Conservation (phyloP, 2,888 invertebrate genomes). For the Phalera bucephala region DNA sequence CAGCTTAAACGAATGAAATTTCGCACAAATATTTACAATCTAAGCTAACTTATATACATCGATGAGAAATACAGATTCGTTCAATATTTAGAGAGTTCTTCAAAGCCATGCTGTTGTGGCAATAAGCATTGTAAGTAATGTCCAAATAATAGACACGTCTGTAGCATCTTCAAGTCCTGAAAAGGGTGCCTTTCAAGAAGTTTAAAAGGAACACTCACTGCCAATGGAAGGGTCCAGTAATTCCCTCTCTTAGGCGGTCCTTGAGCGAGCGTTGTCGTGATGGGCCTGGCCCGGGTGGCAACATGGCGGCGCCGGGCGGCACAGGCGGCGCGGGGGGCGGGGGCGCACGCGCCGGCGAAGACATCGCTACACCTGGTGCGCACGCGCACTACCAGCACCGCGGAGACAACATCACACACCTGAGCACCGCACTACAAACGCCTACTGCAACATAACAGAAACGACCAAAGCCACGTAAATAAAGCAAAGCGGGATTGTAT, state of each 20-base stretch:
- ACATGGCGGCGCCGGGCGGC: conserved; percentile 71
- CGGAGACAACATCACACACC: conserved; percentile 63
- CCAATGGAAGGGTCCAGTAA: conserved; percentile 90
- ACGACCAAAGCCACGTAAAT: conserved; percentile 77
- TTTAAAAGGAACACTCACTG: conserved; percentile 85
- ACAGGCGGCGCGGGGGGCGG: conserved; percentile 40
- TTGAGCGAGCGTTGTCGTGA: conserved; percentile 90
- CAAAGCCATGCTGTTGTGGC: background rate
- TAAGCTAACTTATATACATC: background rate
- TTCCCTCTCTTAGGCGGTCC: conserved; percentile 90
- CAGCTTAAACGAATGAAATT: background rate
- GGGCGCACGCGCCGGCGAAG: conserved; percentile 70
- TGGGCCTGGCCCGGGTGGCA: conserved; percentile 81
- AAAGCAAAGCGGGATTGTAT: conserved; percentile 57
- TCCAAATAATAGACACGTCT: background rate
- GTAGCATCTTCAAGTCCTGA: conserved; percentile 8
- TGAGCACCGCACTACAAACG: conserved; percentile 63
- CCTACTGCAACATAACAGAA: conserved; percentile 75
- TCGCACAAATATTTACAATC: conserved; percentile 1
- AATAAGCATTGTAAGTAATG: background rate
- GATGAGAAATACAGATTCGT: too few species aligned
- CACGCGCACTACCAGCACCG: conserved; percentile 48
- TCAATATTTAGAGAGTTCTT: background rate
- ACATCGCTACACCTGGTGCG: conserved; percentile 48
- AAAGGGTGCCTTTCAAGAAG: conserved; percentile 9